These are phyloP conservation scores for Engystomops pustulosus DNA, from an alignment of 2,113 vertebrate genomes.

Conservation along the genomic window DNA sequence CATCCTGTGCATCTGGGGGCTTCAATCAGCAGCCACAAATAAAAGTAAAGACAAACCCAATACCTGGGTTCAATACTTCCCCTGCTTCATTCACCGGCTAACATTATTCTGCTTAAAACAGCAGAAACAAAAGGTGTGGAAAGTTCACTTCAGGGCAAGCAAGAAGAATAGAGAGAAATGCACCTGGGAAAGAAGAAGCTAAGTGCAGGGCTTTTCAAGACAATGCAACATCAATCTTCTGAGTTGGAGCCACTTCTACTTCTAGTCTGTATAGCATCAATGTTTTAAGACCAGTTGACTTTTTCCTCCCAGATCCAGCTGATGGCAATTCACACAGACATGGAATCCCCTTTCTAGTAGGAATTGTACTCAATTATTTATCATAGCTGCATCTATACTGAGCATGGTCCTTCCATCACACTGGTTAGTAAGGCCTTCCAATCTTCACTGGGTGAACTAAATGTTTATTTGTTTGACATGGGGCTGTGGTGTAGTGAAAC, in stretches of 20 bases:
- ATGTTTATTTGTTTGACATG: too few relatives aligned
- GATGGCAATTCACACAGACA: too few relatives aligned
- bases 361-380: background rate
- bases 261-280: background rate
- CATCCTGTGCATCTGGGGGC: slow-evolving; percentile 12
- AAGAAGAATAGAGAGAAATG: background rate
- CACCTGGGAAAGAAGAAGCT: background rate
- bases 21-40: background rate
- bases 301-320: too few relatives aligned
- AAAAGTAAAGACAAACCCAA: background rate
- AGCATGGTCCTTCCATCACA: background rate
- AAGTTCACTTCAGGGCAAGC: slow-evolving; percentile 9
- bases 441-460: too few relatives aligned
- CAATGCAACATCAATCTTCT: background rate
- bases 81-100: background rate
- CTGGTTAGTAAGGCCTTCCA: too few relatives aligned
- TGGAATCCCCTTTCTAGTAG: too few relatives aligned
- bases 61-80: background rate
- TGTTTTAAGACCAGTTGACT: too few relatives aligned
- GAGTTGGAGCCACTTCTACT: background rate
- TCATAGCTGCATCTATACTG: background rate
- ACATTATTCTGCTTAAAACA: background rate
- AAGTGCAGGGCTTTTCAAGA: background rate
- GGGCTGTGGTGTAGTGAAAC: too few relatives aligned
- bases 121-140: background rate